Base-by-base conservation (phyloP, 1,140 invertebrate species). In the Dysdera silvatica region DNA sequence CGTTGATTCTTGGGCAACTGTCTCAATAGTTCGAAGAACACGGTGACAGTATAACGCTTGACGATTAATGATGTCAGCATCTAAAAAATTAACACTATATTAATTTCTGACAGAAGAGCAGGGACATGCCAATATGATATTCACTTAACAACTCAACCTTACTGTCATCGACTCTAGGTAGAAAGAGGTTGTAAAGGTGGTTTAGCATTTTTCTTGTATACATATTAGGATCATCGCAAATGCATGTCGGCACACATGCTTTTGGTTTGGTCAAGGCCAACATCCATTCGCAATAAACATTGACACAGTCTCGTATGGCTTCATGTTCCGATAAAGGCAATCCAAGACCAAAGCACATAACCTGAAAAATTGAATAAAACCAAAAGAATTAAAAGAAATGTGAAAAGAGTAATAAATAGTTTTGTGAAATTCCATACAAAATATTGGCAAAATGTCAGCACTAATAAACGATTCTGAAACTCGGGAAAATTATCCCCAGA, bases 201-300 rank as follows among this genome's bases (percentile, higher is more conserved):
- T 85, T 83, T 26, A 98, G 86, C 67, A 98, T 97, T 75, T 87
- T 89, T 66, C 89, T 81, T 1, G 90, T 87, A 79, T 95, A 98
- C 59, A 87, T 82, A 74, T 95, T 94, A 0, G 95, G 89, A 74
- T 95, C 88, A 52, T 92, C 87, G 35, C 84, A 79, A 14, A 98
- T 85, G 2, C 88, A 90, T 70, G 83, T 83, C 1, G 94, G 93
- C 20, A 96, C 87, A 69, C 73, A 73, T 6, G 71, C 53, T 57
- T 76, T 88, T 2, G 90, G 88, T 1, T 89, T 86, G 69, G 94
- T 83, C 51, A 95, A 78, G 1, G 91, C 88, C 0, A 87, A 87
- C 28, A 98, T 76, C 95, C 95, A 98, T 72, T 97, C 93, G 76
- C 92, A 97, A 74, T 97, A 98, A 24, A 98, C 87, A 76, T 90